phyloP scores from a whole-genome alignment of 2,888 invertebrate species.

The Caenorhabditis sp. region DNA sequence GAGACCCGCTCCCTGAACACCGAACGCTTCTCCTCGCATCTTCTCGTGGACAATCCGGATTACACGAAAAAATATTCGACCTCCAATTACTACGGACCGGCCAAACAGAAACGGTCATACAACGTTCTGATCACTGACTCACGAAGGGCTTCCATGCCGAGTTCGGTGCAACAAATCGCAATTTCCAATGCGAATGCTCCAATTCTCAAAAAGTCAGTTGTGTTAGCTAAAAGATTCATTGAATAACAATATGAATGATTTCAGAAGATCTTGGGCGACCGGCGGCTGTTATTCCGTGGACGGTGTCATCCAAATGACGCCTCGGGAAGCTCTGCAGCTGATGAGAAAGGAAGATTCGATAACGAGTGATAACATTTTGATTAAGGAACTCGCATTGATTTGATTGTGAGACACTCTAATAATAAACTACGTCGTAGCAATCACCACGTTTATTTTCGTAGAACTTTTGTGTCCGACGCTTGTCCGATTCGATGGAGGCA shows the following conservation, averaged over 20 bases:
- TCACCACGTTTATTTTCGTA: conserved; percentile 14
- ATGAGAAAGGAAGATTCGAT: conserved; percentile 56
- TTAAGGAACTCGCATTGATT: conserved; percentile 50
- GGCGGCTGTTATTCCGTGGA: conserved; percentile 49
- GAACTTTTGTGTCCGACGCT: conserved; percentile 30
- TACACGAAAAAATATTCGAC: conserved; percentile 49
- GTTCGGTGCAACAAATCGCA: conserved; percentile 27
- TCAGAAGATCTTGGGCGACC: conserved; percentile 53
- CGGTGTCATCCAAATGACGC: conserved; percentile 48
- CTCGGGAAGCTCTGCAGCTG: conserved; percentile 40
- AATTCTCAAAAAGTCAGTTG: conserved; percentile 50
- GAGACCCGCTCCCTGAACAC: conserved; percentile 52
- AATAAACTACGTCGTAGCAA: conserved; percentile 5
- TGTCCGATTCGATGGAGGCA: conserved; percentile 2
- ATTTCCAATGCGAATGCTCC: conserved; percentile 38
- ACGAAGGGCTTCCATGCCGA: conserved; percentile 48
- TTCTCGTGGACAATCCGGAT: conserved; percentile 45
- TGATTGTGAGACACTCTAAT: conserved; percentile 2
- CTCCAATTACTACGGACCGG: conserved; percentile 39
- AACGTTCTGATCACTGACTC: conserved; percentile 45
- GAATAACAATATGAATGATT: too few species aligned
- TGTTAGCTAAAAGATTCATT: too few species aligned
- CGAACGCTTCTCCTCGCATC: conserved; percentile 49
- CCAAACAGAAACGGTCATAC: conserved; percentile 41
- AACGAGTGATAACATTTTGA: conserved; percentile 49